Base-by-base conservation (phyloP, 2,888 invertebrate genomes). In the Biston betularia region DNA sequence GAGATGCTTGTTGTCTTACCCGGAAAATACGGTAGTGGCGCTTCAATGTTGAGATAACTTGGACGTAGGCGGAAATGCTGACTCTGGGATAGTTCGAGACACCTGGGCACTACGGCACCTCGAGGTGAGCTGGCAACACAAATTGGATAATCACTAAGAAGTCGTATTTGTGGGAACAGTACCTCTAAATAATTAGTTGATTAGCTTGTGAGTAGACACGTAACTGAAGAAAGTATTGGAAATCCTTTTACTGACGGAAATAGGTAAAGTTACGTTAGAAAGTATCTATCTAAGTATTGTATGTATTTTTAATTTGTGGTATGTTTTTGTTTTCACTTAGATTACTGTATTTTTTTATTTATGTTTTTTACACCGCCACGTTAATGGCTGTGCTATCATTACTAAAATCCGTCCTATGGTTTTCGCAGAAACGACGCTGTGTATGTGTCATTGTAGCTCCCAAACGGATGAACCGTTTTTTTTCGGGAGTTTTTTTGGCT, bases 71-170 rank as follows among this genome's bases (percentile, higher is more conserved):
- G 54, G 54, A 42, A 54, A 54, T 54, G 33, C 54, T 54, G 42
- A 54, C 42, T 54, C 38, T 15, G 38, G 38, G 40, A 7, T 40
- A 40, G 42, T 54, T 24, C 42, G 42, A 24, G 54, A 11, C 15
- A n/a, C 15, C 42, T 42, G 54, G 54, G 54, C 12, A 42, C 24
- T 11, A 11, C 8, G 34, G 42, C 42, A 54, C 15, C 24, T 38
- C 14, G 24, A 52, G 14, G 54, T 52, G 42, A 54, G 54, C 42
- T 54, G 54, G 54, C 54, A 54, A 54, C 12, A 44, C 54, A 54
- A 42, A 54, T 54, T 42, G 54, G 54, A 54, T 54, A 44, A 54
- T 42, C 54, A n/a, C 42, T 44, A 42, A 44, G 54, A 44, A 54
- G 42, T 44, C 42, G 24, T 54, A 42, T 54, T 42, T 42, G 42